Base-by-base conservation (phyloP, 2,888 invertebrate genomes). In the Dioctria linearis region DNA sequence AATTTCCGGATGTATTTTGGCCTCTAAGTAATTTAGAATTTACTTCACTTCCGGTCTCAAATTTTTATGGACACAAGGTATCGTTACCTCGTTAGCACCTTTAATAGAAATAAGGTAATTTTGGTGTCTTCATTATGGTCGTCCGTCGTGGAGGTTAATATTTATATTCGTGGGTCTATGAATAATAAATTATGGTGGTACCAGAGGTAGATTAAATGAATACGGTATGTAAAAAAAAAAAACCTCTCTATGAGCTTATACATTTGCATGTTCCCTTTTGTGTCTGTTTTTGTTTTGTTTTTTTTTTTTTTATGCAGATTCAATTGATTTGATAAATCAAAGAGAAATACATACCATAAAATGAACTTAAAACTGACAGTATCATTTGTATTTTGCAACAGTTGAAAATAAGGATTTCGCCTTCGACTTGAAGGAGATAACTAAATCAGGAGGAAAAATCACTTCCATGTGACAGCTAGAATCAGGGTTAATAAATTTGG, bases 371-470 rank as follows among this genome's bases (percentile, higher is more conserved):
- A 59, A 43, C 37, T 42, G 46, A 61, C 61, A 43, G 9, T 37
- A 25, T 43, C 42, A 43, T n/a, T n/a, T 42, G 59, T 11, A 25
- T 25, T 46, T 46, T 46, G 46, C 46, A 6, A 8, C 46, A 25
- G 25, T 25, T 25, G 25, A 25, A 25, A 25, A 25, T 25, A 61
- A 25, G 42, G 59, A 42, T 25, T 3, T 13, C 54, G 57, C 51
- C 25, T 81, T 66, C 67, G 63, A 61, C 65, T 80, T 66, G 71
- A 51, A 25, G 25, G 25, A 80, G 82, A 80, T 80, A 82, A 82
- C 82, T 80, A 78, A 82, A 82, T 82, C 80, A 80, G 69, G 63
- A 80, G 78, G 73, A 82, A 78, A 78, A 82, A 82, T 82, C 80
- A 82, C 80, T 82, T 80, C 82, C 80, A 65, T 80, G 80, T 73